phyloP scores from a whole-genome alignment of 2,113 vertebrate genomes.

The Nanger granti region DNA sequence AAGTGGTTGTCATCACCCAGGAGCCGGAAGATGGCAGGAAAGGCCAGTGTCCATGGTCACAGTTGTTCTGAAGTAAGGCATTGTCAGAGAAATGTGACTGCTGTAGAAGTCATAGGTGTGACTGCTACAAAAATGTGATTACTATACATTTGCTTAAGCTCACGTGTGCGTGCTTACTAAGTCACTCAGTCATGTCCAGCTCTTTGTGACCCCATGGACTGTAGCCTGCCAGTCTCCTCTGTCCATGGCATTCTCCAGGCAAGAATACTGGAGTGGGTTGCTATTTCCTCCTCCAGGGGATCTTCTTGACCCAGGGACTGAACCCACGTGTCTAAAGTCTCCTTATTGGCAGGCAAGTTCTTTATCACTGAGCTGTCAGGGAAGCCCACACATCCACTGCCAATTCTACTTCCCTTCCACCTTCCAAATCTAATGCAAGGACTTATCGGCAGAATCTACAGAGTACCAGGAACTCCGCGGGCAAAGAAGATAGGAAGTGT shows the following conservation, averaged over 20 bases:
- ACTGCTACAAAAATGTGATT: background rate
- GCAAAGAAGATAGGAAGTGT: background rate
- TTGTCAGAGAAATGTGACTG: background rate
- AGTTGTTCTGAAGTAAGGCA: background rate
- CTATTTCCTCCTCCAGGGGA: background rate
- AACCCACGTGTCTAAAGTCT: background rate
- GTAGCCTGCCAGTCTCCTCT: background rate
- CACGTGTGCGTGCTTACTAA: background rate
- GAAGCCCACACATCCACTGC: background rate
- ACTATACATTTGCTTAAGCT: background rate
- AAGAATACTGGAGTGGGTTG: background rate
- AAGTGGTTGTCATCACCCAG: background rate
- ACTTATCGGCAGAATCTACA: background rate
- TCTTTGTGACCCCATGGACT: background rate
- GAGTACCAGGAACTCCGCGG: background rate
- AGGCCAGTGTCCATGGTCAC: background rate
- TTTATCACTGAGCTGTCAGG: background rate
- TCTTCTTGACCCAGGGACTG: background rate
- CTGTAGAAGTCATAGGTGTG: background rate
- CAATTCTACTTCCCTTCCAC: background rate
- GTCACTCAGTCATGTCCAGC: background rate
- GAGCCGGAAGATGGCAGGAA: background rate
- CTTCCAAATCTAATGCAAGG: background rate
- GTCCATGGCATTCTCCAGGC: background rate
- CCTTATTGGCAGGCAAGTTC: background rate